Evolutionary conservation across 2,888 invertebrate species (phyloP).

Genomic region (Dilophus febrilis): DNA sequence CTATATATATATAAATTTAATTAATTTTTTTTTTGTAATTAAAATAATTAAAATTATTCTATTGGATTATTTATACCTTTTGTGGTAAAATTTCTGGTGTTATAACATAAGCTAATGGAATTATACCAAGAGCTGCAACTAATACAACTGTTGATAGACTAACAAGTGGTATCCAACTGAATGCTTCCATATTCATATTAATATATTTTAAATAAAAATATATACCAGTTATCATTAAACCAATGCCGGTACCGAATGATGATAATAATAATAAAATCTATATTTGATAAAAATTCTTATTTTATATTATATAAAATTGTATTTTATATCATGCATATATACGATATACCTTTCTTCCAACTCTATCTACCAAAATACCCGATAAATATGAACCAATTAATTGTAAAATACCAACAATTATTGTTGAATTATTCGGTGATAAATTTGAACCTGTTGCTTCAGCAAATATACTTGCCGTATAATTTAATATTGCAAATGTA

Average conservation of each 20-base stretch:
- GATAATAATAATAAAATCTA: too few relatives aligned
- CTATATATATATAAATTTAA: not conserved
- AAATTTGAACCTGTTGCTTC: slow-evolving; percentile 18
- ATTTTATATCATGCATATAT: slow-evolving; percentile 11
- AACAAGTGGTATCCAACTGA: slow-evolving; percentile 19
- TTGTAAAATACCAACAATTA: slow-evolving; percentile 22
- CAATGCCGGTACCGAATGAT: too few relatives aligned
- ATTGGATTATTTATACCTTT: too few relatives aligned
- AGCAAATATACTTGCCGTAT: slow-evolving; percentile 23
- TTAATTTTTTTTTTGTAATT: too few relatives aligned
- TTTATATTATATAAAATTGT: too few relatives aligned
- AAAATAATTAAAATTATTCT: too few relatives aligned
- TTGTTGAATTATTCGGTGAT: slow-evolving; percentile 22
- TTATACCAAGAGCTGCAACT: slow-evolving; percentile 20
- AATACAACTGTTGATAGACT: slow-evolving; percentile 21
- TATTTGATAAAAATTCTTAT: too few relatives aligned
- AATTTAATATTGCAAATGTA: slow-evolving; percentile 22
- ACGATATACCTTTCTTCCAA: slow-evolving; percentile 12
- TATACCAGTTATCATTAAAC: too few relatives aligned
- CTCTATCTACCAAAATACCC: slow-evolving; percentile 20
- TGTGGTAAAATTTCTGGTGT: slow-evolving; percentile 18
- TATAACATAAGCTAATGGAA: slow-evolving; percentile 21
- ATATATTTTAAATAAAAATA: not conserved
- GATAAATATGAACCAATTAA: slow-evolving; percentile 21
- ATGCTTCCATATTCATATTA: slow-evolving; percentile 12